Conservation (phyloP, 2,113 vertebrate genomes). For the Austrofundulus limnaeus region DNA sequence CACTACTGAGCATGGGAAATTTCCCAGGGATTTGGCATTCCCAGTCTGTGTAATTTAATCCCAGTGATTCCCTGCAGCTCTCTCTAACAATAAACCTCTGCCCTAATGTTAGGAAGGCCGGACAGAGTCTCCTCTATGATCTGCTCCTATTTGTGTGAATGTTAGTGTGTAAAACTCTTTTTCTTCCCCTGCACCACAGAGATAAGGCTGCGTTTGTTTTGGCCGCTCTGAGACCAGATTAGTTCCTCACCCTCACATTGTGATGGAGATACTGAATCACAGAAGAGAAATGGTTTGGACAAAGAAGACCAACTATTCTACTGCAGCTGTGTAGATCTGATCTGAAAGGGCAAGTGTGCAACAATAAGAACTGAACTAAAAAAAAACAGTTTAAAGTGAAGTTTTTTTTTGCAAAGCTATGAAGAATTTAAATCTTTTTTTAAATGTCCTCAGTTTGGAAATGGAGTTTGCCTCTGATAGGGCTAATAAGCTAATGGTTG, state of each 20-base stretch:
- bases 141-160: constrained; percentile 57
- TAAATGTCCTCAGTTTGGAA: too few species aligned
- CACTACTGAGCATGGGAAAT: constrained; percentile 49
- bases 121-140: constrained; percentile 74
- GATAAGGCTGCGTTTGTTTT: constrained; percentile 75
- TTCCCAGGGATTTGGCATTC: constrained; percentile 76
- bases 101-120: constrained; percentile 75
- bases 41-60: constrained; percentile 79
- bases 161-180: constrained; percentile 37
- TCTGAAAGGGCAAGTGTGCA: constrained; percentile 19
- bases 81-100: constrained; percentile 71
- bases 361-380: constrained; percentile 21
- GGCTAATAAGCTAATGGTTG: too few species aligned
- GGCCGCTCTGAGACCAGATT: constrained; percentile 37
- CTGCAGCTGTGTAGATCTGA: constrained; percentile 24
- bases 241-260: constrained; percentile 53
- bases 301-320: constrained; percentile 19
- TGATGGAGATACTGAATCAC: constrained; percentile 43
- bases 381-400: constrained; percentile 17
- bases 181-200: constrained; percentile 63
- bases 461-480: too few species aligned
- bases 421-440: too few species aligned
- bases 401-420: too few species aligned
- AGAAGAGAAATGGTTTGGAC: constrained; percentile 4
- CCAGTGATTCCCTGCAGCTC: constrained; percentile 74